Evolutionary conservation across 1,140 invertebrate species (phyloP), one percentile per base, ranked within the genome.

Genomic region (Papilio xuthus): DNA sequence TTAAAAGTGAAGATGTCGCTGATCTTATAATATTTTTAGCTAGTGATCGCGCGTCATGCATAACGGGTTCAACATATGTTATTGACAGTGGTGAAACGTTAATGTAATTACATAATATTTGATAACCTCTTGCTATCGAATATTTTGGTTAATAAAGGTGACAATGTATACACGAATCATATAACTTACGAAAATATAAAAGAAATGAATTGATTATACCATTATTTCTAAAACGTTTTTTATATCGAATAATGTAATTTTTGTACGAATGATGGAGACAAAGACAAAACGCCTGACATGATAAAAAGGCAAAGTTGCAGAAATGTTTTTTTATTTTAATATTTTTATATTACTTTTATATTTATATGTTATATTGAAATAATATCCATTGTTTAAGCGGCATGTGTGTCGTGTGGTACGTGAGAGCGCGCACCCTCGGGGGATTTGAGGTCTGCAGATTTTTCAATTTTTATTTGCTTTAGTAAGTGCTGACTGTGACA

Each of bases 11-110:
- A 78, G 98, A 98, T 94, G 97, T 98, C 4, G 97, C 97, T 10
- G 95, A 95, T 79, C 94, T 96, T 3, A 98, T 98, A 86, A 95
- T 96, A 69, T 98, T 98, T 94, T 92, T 98, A 50, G 97, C 98
- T 2, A 97, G 97, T 70, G 96, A 97, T 83, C 95, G 95, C 81
- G 95, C 97, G 28, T 96, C 95, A 75, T 98, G 97, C 88, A 97
- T 97, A 53, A 98, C 98, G 47, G 98, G 97, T 20, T 96, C 95
- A 60, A 96, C 95, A 75, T 84, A 98, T 72, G 95, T 97, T 53
- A 96, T 98, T 32, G 98, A 98, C 95, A 98, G 98, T 82, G 97
- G 97, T 41, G 93, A 97, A 89, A 85, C 88, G 69, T 84, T 91
- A 78, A 73, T 87, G 72, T 92, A 81, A 87, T 85, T 73, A 67